Conservation (phyloP, 2,888 invertebrate genomes). For the Macrosoma leucophasiata region DNA sequence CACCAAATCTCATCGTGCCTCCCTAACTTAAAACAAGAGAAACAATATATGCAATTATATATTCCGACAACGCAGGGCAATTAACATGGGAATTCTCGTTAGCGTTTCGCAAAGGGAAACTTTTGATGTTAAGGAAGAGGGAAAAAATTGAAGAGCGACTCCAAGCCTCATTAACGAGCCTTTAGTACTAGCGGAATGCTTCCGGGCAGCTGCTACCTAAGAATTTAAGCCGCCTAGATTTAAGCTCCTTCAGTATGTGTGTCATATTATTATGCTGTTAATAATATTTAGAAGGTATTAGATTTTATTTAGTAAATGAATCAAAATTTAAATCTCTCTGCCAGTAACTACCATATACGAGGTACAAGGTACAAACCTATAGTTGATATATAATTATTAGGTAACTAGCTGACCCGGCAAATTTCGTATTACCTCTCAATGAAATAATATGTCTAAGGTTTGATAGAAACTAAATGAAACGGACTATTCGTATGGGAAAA, state of each 20-base stretch:
- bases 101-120: conserved; percentile 64
- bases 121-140: conserved; percentile 66
- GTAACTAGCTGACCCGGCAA: too few relatives aligned
- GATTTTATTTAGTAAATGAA: too few relatives aligned
- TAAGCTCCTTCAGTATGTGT: too few relatives aligned
- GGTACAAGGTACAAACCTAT: conserved; percentile 9
- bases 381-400: conserved; percentile 21
- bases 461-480: too few relatives aligned
- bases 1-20: conserved; percentile 25
- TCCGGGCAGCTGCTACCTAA: conserved; percentile 39
- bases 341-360: too few relatives aligned
- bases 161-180: conserved; percentile 63
- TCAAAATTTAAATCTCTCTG: too few relatives aligned
- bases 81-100: conserved; percentile 70
- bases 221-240: conserved; percentile 35
- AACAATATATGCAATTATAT: conserved; percentile 70
- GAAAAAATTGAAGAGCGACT: conserved; percentile 60
- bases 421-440: too few relatives aligned
- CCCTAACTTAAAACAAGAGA: conserved; percentile 45
- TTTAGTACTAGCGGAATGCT: conserved; percentile 53
- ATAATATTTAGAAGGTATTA: too few relatives aligned
- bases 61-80: conserved; percentile 60
- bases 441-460: too few relatives aligned
- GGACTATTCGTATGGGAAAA: too few relatives aligned
- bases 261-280: too few relatives aligned